phyloP scores from a whole-genome alignment of 2,797 vertebrate species.

The Momotus momota region DNA sequence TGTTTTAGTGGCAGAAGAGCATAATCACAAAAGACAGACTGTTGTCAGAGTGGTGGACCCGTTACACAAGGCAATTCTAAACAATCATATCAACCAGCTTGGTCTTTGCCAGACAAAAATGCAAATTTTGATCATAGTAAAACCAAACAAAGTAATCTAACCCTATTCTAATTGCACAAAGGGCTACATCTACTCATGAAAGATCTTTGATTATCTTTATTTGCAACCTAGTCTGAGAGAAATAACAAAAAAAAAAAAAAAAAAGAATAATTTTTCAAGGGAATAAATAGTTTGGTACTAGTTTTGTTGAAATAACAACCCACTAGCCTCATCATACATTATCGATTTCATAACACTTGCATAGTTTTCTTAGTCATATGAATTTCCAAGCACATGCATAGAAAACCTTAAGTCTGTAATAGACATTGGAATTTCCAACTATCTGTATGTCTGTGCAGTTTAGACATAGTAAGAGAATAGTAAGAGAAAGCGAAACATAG shows the following conservation, averaged over 20 bases:
- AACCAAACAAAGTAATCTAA: not conserved
- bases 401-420: not conserved
- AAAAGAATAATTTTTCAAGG: not conserved
- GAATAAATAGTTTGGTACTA: not conserved
- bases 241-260: not conserved
- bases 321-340: not conserved
- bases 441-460: not conserved
- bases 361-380: not conserved
- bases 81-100: not conserved
- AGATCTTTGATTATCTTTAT: not conserved
- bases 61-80: not conserved
- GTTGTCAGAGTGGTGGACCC: not conserved
- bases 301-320: not conserved
- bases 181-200: not conserved
- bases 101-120: not conserved
- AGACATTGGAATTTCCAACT: not conserved
- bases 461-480: not conserved
- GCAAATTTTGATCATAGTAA: not conserved
- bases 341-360: not conserved
- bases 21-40: not conserved
- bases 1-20: not conserved
- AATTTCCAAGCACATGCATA: not conserved
- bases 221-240: not conserved
- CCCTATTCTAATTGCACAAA: not conserved
- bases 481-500: not conserved